Evolutionary conservation across 2,113 vertebrate species (phyloP).

Genomic region (Daphoenositta chrysoptera): DNA sequence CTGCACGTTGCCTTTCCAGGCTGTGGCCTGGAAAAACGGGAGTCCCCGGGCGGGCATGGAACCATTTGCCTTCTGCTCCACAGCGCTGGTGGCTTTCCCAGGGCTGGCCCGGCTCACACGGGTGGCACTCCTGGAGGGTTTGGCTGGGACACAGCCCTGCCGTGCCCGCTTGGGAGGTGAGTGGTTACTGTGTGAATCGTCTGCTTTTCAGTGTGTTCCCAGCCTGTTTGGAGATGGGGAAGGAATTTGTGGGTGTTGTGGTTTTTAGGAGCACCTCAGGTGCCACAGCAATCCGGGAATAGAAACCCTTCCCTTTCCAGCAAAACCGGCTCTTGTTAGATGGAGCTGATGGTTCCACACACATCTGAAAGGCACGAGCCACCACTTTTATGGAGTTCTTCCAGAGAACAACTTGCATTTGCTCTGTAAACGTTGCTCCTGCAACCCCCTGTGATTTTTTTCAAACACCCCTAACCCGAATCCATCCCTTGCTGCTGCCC

Average conservation of each 20-base stretch:
- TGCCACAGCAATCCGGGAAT: background rate
- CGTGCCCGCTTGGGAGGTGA: background rate
- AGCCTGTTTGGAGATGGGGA: background rate
- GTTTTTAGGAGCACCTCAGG: background rate
- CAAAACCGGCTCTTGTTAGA: conserved; percentile 25
- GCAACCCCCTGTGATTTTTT: background rate
- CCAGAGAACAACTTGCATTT: background rate
- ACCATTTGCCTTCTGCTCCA: background rate
- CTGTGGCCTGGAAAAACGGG: background rate
- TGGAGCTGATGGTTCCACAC: background rate
- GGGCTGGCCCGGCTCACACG: background rate
- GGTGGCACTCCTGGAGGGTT: background rate
- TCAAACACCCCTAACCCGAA: background rate
- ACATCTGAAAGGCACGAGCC: conserved; percentile 37
- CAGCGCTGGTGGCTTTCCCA: background rate
- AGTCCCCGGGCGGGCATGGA: background rate
- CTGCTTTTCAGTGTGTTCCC: background rate
- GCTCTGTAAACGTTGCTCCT: background rate
- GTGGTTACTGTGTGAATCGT: accelerated
- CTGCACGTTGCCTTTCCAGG: background rate
- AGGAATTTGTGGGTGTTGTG: background rate
- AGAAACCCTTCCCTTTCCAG: conserved; percentile 36
- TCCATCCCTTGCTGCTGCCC: background rate
- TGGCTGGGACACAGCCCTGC: background rate
- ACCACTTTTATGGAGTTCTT: conserved; percentile 38